Conservation (phyloP, 2,797 vertebrate genomes). For the Dendrocincla fuliginosa region DNA sequence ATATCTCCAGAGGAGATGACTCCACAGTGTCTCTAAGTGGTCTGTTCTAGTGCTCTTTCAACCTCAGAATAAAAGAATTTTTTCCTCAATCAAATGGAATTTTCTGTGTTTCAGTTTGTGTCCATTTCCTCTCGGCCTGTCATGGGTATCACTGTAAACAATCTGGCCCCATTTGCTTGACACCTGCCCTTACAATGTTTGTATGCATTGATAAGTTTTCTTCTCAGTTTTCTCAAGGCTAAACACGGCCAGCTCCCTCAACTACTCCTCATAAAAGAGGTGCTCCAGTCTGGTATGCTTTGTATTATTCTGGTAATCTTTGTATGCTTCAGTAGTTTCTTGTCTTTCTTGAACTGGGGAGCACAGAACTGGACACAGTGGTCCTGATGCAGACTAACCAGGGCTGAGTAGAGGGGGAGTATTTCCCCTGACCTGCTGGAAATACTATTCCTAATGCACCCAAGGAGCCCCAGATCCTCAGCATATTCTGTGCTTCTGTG, state of each 20-base stretch:
- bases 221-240: not conserved
- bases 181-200: not conserved
- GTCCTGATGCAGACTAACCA: not conserved
- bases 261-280: not conserved
- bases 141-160: too few species aligned
- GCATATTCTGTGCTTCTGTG: not conserved
- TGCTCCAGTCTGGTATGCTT: not conserved
- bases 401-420: too few species aligned
- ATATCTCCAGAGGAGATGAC: not conserved
- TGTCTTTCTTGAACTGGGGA: not conserved
- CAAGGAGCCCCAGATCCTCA: not conserved
- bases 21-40: not conserved
- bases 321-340: not conserved
- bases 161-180: not conserved
- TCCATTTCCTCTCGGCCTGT: not conserved
- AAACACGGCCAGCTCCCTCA: not conserved
- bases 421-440: not conserved
- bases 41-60: not conserved
- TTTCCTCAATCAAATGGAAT: not conserved
- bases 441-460: not conserved
- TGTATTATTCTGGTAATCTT: too few species aligned
- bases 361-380: fast-evolving
- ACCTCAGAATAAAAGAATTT: not conserved
- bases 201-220: not conserved
- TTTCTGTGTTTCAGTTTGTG: not conserved